phyloP scores from a whole-genome alignment of 2,888 invertebrate genomes.

The Steinernema hermaphroditum region DNA sequence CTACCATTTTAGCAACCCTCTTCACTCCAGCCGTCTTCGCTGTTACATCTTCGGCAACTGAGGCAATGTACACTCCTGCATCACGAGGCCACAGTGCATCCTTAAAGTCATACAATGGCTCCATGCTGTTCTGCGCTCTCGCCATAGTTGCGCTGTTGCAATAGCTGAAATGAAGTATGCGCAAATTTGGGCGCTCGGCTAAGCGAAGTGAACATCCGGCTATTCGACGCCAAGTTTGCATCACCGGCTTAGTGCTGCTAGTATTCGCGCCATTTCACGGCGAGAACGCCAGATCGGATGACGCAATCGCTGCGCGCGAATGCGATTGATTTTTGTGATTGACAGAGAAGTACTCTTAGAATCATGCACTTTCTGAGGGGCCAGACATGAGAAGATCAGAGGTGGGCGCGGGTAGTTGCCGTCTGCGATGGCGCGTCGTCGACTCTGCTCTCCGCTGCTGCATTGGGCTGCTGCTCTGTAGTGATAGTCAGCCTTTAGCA shows the following conservation, averaged over 20 bases:
- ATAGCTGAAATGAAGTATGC: no score
- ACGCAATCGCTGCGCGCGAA: no score
- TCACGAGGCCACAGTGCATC: constrained; percentile 44
- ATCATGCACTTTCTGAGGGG: constrained; percentile 18
- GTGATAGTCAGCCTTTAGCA: constrained; percentile 10
- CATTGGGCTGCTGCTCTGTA: not conserved
- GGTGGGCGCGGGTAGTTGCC: not conserved
- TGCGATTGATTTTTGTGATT: not conserved
- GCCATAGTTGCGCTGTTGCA: no score
- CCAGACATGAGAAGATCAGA: not conserved
- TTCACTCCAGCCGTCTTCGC: constrained; percentile 43
- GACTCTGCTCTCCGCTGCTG: constrained; percentile 2
- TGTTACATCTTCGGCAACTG: constrained; percentile 41
- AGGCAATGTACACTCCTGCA: constrained; percentile 46
- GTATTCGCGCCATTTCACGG: no score
- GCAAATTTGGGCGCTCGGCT: no score
- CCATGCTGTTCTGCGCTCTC: not conserved
- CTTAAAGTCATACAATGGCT: constrained; percentile 24
- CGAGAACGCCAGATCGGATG: no score
- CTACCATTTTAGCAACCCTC: constrained; percentile 47
- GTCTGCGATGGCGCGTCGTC: constrained; percentile 12
- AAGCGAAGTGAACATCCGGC: no score
- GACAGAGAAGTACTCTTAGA: constrained; percentile 6
- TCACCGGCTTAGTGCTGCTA: no score
- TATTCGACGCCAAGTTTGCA: no score